Conservation (phyloP, 2,113 vertebrate genomes). For the Callocephalon fimbriatum region DNA sequence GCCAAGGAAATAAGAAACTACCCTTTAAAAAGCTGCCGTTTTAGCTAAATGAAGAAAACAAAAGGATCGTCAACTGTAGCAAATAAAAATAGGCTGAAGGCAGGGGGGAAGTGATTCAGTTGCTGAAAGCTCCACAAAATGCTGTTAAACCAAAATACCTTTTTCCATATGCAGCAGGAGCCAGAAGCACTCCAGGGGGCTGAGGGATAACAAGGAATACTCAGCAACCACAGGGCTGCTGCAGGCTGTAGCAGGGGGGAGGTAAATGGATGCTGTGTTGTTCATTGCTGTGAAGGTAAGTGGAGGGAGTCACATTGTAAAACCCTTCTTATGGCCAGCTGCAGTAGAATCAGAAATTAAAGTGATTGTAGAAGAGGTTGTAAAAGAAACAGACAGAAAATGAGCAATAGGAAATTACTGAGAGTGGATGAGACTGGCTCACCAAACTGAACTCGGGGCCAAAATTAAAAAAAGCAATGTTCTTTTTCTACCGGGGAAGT, state of each 20-base stretch:
- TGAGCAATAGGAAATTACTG: background rate
- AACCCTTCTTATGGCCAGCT: background rate
- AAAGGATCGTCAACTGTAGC: background rate
- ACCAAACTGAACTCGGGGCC: background rate
- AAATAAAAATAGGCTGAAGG: background rate
- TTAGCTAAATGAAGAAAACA: background rate
- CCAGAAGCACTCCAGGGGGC: background rate
- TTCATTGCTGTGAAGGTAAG: background rate
- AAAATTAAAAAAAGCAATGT: background rate
- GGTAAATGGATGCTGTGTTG: background rate
- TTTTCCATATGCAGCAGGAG: background rate
- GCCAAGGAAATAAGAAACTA: background rate
- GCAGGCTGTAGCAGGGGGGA: background rate
- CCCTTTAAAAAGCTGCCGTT: background rate
- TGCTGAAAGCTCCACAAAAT: background rate
- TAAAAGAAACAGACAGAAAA: background rate
- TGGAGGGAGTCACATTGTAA: background rate
- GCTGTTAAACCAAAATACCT: background rate
- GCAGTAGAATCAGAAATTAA: background rate
- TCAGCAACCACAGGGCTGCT: background rate
- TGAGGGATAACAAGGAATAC: background rate
- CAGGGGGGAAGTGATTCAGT: rapidly evolving
- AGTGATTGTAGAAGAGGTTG: background rate
- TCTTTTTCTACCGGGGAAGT: background rate
- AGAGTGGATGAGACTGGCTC: background rate